A percentile compares a stretch with the other conserved stretches of the same genome.
Evolutionary conservation across 2,113 vertebrate genomes (phyloP).

Genomic region (Chlamydotis undulata): DNA sequence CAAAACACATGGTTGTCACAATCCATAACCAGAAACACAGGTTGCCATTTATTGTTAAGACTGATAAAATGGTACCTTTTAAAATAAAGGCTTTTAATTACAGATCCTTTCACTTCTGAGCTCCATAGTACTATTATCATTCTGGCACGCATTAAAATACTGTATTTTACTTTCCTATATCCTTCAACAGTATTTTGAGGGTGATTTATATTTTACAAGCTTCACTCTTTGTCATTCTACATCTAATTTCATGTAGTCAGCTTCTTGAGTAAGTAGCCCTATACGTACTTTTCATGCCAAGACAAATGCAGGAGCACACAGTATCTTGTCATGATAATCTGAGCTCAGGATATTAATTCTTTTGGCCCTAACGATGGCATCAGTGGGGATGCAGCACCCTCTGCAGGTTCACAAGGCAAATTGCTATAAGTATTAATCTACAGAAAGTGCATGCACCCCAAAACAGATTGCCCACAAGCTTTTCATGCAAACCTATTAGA

Average conservation of each 20-base stretch:
- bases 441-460: neutral
- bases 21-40: neutral
- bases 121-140: neutral
- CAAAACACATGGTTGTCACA: neutral
- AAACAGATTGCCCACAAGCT: neutral
- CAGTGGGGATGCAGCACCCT: conserved; percentile 29
- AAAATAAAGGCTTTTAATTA: neutral
- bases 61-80: neutral
- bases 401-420: neutral
- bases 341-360: neutral
- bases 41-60: neutral
- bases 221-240: neutral
- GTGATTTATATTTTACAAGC: neutral
- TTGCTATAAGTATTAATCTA: neutral
- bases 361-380: neutral
- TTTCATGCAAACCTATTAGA: neutral
- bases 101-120: neutral
- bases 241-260: neutral
- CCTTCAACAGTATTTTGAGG: neutral
- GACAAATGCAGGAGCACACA: neutral
- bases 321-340: neutral
- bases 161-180: neutral
- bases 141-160: neutral
- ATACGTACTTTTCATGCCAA: neutral
- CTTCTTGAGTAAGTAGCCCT: neutral